Evolutionary conservation across 92 coral and sea anemone genomes (phyloP).

Genomic region (Actinostola sp.): DNA sequence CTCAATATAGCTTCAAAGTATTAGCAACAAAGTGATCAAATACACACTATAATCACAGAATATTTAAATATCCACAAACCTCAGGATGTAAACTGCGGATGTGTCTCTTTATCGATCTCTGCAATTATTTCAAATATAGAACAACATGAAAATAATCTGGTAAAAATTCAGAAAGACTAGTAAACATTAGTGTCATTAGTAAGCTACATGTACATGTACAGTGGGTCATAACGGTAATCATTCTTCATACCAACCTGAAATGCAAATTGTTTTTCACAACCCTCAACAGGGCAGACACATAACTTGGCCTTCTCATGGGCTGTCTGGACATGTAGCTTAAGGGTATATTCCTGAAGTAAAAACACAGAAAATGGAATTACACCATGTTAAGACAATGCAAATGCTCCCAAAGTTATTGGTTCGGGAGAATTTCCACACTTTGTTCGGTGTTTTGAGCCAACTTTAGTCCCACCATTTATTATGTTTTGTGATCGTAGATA

Average conservation of each 20-base stretch:
- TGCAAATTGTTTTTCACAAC: neutral
- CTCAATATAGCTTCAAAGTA: too few relatives aligned
- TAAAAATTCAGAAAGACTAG: neutral
- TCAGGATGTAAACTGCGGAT: slow-evolving; percentile 5
- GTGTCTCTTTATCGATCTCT: slow-evolving; percentile 3
- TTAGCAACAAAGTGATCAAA: neutral
- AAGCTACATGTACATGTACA: neutral
- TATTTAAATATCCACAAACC: neutral
- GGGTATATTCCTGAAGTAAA: too few relatives aligned
- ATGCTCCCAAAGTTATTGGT: too few relatives aligned
- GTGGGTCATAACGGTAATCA: too few relatives aligned
- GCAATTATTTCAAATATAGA: neutral
- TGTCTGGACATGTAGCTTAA: too few relatives aligned
- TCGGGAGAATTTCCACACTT: too few relatives aligned
- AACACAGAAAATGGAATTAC: too few relatives aligned
- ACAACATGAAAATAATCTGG: neutral
- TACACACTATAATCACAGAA: neutral
- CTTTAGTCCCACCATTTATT: too few relatives aligned
- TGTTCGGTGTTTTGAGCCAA: too few relatives aligned
- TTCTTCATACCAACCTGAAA: neutral
- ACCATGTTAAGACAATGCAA: too few relatives aligned
- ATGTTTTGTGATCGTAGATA: too few relatives aligned
- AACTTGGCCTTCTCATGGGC: neutral
- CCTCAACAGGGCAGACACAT: neutral
- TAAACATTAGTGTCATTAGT: too few relatives aligned